These are phyloP conservation scores for Anas georgica DNA, from an alignment of 2,797 vertebrate species.

Conservation along the genomic window DNA sequence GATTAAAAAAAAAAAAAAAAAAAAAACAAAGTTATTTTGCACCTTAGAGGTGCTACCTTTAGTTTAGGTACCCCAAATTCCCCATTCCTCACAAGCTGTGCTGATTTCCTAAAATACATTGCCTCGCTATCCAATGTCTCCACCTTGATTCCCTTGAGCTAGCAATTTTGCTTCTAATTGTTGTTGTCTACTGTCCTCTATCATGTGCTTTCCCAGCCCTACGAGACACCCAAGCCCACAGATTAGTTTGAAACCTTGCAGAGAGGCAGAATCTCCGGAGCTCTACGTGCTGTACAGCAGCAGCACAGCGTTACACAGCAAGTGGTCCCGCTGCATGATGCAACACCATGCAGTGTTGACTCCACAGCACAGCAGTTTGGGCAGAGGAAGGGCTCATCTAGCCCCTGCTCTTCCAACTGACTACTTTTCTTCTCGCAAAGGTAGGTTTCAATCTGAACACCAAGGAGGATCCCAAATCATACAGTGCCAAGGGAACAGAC, in stretches of 20 bases:
- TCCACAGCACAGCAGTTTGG: neutral
- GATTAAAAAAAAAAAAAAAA: neutral
- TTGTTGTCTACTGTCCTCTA: neutral
- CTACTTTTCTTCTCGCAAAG: neutral
- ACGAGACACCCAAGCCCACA: neutral
- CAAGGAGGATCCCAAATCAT: neutral
- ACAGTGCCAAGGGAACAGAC: neutral
- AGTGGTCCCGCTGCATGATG: neutral
- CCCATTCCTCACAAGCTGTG: neutral
- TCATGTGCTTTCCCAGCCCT: neutral
- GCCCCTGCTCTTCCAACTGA: neutral
- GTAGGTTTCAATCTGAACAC: neutral
- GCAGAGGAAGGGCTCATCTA: neutral
- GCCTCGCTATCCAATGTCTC: neutral
- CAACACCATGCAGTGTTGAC: neutral
- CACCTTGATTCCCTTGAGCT: neutral
- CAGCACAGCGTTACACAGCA: constrained; percentile 4
- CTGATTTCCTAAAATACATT: neutral
- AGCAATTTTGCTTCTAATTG: neutral
- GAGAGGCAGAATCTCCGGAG: neutral
- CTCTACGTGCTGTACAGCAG: accelerated
- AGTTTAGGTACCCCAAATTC: neutral
- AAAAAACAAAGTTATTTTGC: neutral
- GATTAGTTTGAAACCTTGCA: neutral
- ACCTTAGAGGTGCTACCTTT: neutral